phyloP scores from a whole-genome alignment of 2,888 invertebrate genomes.

The Dexiosoma caninum region DNA sequence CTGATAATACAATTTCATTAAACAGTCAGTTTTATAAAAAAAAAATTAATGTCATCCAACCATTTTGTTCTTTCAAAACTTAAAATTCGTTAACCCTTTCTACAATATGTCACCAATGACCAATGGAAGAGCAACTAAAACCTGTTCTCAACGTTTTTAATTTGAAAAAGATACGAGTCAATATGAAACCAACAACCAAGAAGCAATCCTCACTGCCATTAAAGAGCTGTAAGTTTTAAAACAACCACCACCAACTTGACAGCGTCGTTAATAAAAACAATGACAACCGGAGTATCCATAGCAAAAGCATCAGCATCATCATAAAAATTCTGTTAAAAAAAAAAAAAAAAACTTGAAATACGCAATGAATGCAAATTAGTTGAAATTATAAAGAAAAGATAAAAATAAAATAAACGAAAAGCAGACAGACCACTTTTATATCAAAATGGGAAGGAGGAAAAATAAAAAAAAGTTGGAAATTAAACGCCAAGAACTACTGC shows the following conservation, averaged over 20 bases:
- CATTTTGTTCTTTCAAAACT: too few relatives aligned
- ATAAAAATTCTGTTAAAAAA: constrained; percentile 29
- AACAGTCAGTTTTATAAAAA: too few relatives aligned
- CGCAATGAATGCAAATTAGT: constrained; percentile 62
- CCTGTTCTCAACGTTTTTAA: not conserved
- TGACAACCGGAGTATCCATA: constrained; percentile 1
- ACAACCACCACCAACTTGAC: constrained; percentile 22
- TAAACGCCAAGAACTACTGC: constrained; percentile 26
- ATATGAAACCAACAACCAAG: not conserved
- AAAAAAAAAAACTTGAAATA: constrained; percentile 16
- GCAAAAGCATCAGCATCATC: constrained; percentile 23
- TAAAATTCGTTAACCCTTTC: constrained; percentile 46
- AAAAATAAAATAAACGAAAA: not conserved
- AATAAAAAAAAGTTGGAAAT: not conserved
- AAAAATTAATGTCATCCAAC: too few relatives aligned
- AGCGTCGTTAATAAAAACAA: not conserved
- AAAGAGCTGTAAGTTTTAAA: not conserved
- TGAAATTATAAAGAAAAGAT: constrained; percentile 48
- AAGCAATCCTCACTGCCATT: not conserved
- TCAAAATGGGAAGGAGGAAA: not conserved
- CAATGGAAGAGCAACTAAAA: constrained; percentile 17
- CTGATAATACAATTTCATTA: too few relatives aligned
- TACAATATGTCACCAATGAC: constrained; percentile 1
- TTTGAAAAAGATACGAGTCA: not conserved
- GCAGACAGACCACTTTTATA: constrained; percentile 33